Conservation (phyloP, 2,888 invertebrate genomes). For the Bombylius major region DNA sequence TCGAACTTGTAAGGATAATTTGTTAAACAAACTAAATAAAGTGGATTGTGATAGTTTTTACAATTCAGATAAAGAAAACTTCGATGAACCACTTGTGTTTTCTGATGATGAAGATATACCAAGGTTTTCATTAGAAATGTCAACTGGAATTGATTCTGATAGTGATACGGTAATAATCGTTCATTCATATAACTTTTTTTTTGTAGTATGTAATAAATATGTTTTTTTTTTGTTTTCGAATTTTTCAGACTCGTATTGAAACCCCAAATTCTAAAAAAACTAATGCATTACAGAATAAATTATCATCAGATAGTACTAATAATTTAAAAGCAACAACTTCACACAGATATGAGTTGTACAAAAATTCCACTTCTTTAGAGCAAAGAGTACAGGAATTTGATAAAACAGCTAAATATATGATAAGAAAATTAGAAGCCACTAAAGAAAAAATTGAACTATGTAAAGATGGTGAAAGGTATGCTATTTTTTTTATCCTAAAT, state of each 20-base stretch:
- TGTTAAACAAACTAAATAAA: neutral
- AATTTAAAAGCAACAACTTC: constrained; percentile 27
- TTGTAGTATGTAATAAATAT: neutral
- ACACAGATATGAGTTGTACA: constrained; percentile 20
- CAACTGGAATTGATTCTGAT: constrained; percentile 35
- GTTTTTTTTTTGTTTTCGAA: constrained; percentile 4
- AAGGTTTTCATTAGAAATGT: constrained; percentile 36
- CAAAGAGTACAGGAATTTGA: constrained; percentile 34
- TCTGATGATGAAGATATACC: constrained; percentile 47
- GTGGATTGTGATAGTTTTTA: constrained; percentile 46
- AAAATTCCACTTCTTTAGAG: constrained; percentile 24
- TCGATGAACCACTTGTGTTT: constrained; percentile 45
- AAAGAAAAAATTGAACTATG: constrained; percentile 30
- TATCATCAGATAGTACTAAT: constrained; percentile 21
- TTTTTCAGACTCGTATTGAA: constrained; percentile 33
- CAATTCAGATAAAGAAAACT: constrained; percentile 46
- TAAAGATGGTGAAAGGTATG: constrained; percentile 29
- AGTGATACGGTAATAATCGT: constrained; percentile 34
- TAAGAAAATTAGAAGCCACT: constrained; percentile 30
- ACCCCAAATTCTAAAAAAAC: constrained; percentile 30
- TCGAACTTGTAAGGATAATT: neutral
- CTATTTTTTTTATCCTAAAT: neutral
- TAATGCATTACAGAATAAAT: constrained; percentile 23
- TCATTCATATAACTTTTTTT: neutral
- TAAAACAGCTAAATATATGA: constrained; percentile 33